A percentile compares a stretch with the other conserved stretches of the same genome.
phyloP scores from a whole-genome alignment of 2,113 vertebrate genomes.

The Lucifuga dentata region DNA sequence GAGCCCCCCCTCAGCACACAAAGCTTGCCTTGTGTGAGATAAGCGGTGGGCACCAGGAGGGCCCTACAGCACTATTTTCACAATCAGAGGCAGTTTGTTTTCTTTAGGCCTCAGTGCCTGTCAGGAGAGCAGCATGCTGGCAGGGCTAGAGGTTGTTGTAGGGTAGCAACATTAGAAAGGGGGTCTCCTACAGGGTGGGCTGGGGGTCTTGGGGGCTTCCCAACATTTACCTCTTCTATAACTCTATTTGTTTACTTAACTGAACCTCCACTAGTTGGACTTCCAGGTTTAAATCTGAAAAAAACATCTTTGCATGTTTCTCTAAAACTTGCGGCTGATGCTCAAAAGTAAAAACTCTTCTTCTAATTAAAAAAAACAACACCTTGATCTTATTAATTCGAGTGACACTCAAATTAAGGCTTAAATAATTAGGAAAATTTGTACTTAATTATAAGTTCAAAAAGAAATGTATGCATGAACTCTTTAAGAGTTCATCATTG shows the following conservation, averaged over 20 bases:
- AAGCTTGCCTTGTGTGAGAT: constrained; percentile 83
- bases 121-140: constrained; percentile 72
- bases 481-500: no score
- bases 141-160: constrained; percentile 57
- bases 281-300: constrained; percentile 22
- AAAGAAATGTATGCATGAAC: no score
- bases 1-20: constrained; percentile 75
- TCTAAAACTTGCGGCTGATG: constrained; percentile 17
- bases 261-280: constrained; percentile 25
- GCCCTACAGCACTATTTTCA: constrained; percentile 80
- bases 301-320: constrained; percentile 10
- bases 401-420: neutral
- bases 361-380: neutral
- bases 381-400: neutral
- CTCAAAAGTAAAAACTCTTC: neutral
- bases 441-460: neutral
- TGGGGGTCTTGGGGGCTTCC: constrained; percentile 43
- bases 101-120: constrained; percentile 78
- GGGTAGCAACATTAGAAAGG: constrained; percentile 42
- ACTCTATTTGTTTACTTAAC: constrained; percentile 67
- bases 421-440: neutral
- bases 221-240: constrained; percentile 64
- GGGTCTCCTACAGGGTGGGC: constrained; percentile 68
- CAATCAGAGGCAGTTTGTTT: constrained; percentile 85
- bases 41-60: constrained; percentile 77